These are phyloP conservation scores for Condylura cristata DNA, from an alignment of 2,113 vertebrate genomes.

Conservation along the genomic window DNA sequence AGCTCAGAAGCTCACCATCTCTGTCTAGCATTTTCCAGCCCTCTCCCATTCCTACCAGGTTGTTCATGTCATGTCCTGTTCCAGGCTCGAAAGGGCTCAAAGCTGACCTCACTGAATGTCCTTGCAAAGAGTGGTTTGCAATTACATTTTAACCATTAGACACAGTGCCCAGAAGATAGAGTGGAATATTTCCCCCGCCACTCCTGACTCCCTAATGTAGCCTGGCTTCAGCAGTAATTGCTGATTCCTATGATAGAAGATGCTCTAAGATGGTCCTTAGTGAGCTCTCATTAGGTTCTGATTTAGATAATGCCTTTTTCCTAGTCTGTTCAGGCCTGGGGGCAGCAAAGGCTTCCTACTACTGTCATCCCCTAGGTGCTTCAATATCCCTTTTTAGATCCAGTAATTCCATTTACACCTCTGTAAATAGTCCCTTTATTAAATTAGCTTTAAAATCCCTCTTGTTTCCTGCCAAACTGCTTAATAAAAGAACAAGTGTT, in stretches of 20 bases:
- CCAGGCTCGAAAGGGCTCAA: neutral
- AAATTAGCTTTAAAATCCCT: neutral
- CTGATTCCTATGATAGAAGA: neutral
- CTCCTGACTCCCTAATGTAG: neutral
- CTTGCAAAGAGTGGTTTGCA: neutral
- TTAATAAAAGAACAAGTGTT: neutral
- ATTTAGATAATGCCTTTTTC: neutral
- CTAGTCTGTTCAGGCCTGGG: neutral
- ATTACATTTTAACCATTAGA: neutral
- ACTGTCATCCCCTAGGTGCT: neutral
- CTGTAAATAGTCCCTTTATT: neutral
- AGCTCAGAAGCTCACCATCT: rapidly evolving
- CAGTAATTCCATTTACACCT: neutral
- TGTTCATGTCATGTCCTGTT: neutral
- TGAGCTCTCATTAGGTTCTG: too few relatives aligned
- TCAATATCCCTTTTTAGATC: neutral
- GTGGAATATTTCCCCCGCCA: neutral
- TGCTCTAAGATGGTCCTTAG: neutral
- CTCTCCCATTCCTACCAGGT: too few relatives aligned
- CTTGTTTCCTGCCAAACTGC: neutral
- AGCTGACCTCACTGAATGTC: neutral
- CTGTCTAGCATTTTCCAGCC: neutral
- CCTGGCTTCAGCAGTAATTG: neutral
- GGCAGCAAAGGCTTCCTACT: neutral
- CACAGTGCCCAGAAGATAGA: neutral